Base-by-base conservation (phyloP, 37 sponge, comb jelly and placozoan species). In the Diacarnus erythraeanus region DNA sequence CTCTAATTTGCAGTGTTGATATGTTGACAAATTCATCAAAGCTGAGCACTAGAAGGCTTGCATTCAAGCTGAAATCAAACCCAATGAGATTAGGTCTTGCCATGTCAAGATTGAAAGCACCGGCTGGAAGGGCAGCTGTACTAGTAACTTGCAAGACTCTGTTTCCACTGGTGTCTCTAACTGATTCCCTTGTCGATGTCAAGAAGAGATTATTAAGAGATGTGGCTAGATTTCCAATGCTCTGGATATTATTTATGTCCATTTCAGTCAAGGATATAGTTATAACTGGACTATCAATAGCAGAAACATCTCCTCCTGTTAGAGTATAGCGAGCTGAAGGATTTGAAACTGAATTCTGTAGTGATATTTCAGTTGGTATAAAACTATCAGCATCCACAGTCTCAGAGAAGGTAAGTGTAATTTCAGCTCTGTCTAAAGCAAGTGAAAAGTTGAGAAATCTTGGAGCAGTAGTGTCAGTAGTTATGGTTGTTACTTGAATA, bases 11-110 rank as follows among this genome's bases (percentile, higher is more conserved):
- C 1, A 96, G 57, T 9, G 89, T 76, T 6, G 91, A 71, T 3
- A 73, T 38, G 57, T 87, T 87, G 12, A 95, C 88, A 77, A 83
- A 85, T 58, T 95, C 96, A 84, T 89, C 83, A 72, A 95, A 95
- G 9, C 75, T 74, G 23, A 95, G 93, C 2, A 74, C 23, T 3
- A 95, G 59, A 2, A 59, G 40, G 26, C 77, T 77, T 25, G 30
- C 43, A 77, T 89, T 81, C 26, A 84, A 69, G 74, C 92, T 74
- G 41, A 86, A 87, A 35, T 84, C 85, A 81, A 95, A 90, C 3
- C 67, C 59, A 22, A 84, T 5, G 15, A 91, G 74, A 17, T 47
- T 54, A 3, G 97, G 97, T 59, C 73, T 87, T 17, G 88, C 80
- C 39, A 69, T 84, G 67, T 96, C 97, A 65, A 78, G 72, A 71